These are phyloP conservation scores for Calliphora vomitoria DNA, from an alignment of 2,888 invertebrate species.

Conservation along the genomic window DNA sequence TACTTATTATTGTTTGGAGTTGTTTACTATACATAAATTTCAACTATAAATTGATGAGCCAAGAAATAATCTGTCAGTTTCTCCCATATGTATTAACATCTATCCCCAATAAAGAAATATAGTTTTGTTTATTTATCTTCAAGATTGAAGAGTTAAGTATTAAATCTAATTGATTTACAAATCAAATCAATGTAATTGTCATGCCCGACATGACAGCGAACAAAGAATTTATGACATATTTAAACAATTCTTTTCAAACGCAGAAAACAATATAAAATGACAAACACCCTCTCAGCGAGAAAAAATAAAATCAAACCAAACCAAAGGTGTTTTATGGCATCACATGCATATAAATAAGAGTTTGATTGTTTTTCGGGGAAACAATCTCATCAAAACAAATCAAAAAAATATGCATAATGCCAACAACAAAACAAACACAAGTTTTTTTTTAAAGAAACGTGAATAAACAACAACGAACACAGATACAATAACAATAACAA, in stretches of 20 bases:
- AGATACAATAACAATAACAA: conserved; percentile 44
- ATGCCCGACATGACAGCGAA: conserved; percentile 65
- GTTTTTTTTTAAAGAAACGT: conserved; percentile 64
- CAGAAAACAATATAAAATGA: conserved; percentile 29
- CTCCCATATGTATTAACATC: neutral
- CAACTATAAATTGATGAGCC: no score
- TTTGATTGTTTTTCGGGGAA: conserved; percentile 64
- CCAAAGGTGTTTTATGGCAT: conserved; percentile 74
- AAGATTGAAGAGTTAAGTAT: neutral
- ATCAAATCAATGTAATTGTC: conserved; percentile 70
- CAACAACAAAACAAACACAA: neutral
- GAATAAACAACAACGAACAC: conserved; percentile 63
- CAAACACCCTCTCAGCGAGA: conserved; percentile 56
- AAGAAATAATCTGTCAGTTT: neutral
- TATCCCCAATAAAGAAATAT: neutral
- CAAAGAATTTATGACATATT: conserved; percentile 73
- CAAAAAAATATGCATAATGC: conserved; percentile 60
- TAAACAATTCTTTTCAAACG: conserved; percentile 65
- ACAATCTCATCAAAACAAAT: conserved; percentile 69
- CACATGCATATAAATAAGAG: conserved; percentile 72
- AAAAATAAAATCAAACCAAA: conserved; percentile 26
- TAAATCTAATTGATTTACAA: conserved; percentile 59
- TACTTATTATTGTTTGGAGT: no score
- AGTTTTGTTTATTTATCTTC: conserved; percentile 6
- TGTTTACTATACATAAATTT: no score